Base-by-base conservation (phyloP, 2,888 invertebrate genomes). In the Zaprionus obscuricornis region DNA sequence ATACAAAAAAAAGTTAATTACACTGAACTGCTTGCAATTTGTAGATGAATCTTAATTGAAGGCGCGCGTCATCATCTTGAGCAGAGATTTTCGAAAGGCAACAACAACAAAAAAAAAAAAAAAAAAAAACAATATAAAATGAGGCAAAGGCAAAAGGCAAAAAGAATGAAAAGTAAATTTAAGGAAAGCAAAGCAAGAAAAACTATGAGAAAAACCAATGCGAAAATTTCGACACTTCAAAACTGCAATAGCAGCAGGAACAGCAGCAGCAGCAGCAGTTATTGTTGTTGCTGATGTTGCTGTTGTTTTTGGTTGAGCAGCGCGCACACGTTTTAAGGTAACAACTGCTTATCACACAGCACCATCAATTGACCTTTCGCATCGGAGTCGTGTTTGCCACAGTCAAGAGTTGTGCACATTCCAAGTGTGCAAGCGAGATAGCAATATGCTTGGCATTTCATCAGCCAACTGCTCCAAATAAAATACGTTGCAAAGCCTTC, bases 341-440 rank as follows among this genome's bases (percentile, higher is more conserved):
- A 76, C 76, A 78, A 78, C 79, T 75, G 81, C 81, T 85, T 85
- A 81, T 81, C 81, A 63, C 56, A 66, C 64, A 65, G 79, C 79
- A 83, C 72, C 83, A 81, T 81, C 83, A 79, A 79, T 85, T 81
- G 81, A 81, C 81, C 81, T 85, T 84, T 79, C 74, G 77, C 84
- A 81, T 69, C 40, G 45, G 51, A 82, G 73, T 85, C 85, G 83
- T 78, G 85, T 70, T 66, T 10, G 43, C 37, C 45, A 20, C 26
- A 54, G 8, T 16, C 14, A 4, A 39, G 33, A 18, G 3, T 13
- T 3, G 34, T 8, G 27, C n/a, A n/a, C n/a, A n/a, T n/a, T n/a
- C n/a, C n/a, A n/a, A n/a, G n/a, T 10, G 14, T 7, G 39, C 3
- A 11, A 11, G 17, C 24, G 22, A 20, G 8, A 39, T 36, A 10